phyloP scores from a whole-genome alignment of 2,113 vertebrate genomes.

The Arenaria interpres region DNA sequence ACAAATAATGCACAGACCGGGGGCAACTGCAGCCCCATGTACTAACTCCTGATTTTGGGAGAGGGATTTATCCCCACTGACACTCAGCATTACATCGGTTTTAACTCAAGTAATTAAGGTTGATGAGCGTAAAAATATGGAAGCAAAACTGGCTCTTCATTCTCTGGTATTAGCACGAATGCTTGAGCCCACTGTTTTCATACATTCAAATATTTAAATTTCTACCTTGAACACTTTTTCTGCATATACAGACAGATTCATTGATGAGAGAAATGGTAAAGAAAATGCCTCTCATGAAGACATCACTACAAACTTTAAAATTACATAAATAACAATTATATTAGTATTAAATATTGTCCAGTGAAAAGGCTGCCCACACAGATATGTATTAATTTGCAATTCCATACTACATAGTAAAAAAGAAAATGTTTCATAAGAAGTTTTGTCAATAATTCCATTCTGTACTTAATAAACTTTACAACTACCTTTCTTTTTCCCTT shows the following conservation, averaged over 20 bases:
- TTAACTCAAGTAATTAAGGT: neutral
- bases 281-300: neutral
- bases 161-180: neutral
- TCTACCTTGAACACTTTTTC: neutral
- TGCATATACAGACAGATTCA: neutral
- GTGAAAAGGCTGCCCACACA: neutral
- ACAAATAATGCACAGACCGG: neutral
- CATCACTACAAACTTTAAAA: neutral
- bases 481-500: neutral
- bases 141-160: neutral
- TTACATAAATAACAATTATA: neutral
- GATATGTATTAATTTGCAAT: neutral
- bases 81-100: neutral
- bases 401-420: neutral
- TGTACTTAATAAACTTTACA: neutral
- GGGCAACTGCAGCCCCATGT: neutral
- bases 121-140: neutral
- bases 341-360: neutral
- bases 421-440: neutral
- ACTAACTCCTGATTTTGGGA: neutral
- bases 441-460: neutral
- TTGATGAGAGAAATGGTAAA: neutral
- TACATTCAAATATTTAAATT: neutral
- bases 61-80: neutral
- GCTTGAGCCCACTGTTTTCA: neutral